phyloP scores from a whole-genome alignment of 2,888 invertebrate species.

The Nephrocerus scutellatus region DNA sequence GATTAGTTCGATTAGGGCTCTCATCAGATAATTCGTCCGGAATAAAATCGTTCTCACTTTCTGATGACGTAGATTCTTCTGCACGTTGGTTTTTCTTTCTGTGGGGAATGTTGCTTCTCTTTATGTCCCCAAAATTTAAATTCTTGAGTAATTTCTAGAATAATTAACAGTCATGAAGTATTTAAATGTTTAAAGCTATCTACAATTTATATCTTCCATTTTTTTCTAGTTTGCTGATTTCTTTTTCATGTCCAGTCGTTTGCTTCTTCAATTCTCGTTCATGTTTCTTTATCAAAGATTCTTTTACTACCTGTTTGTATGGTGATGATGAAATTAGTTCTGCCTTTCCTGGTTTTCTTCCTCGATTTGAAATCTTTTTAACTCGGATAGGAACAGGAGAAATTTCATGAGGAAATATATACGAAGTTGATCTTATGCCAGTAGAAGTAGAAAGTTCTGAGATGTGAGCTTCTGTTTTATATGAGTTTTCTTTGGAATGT shows the following conservation, averaged over 20 bases:
- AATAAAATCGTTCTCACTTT: no score
- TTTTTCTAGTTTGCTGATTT: neutral
- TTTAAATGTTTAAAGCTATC: slow-evolving; percentile 7
- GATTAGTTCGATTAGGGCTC: slow-evolving; percentile 9
- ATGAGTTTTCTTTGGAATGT: slow-evolving; percentile 5
- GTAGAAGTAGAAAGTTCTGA: slow-evolving; percentile 12
- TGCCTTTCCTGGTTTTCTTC: slow-evolving; percentile 12
- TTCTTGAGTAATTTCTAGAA: no score
- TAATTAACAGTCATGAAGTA: no score
- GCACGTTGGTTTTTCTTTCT: no score
- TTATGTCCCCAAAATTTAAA: no score
- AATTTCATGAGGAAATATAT: slow-evolving; percentile 9
- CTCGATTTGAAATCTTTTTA: slow-evolving; percentile 11
- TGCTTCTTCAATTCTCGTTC: slow-evolving; percentile 6
- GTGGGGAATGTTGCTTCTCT: no score
- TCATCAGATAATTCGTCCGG: no score
- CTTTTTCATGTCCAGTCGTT: slow-evolving; percentile 6
- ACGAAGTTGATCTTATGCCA: slow-evolving; percentile 9
- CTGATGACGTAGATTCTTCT: no score
- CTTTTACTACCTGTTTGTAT: slow-evolving; percentile 14
- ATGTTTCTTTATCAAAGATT: no score
- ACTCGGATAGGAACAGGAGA: slow-evolving; percentile 11
- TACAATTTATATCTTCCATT: neutral
- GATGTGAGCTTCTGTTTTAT: slow-evolving; percentile 6
- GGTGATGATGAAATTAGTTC: slow-evolving; percentile 14